Percentiles rank a stretch among this genome's conserved stretches.
These are phyloP conservation scores for Nezara viridula DNA, from an alignment of 2,888 invertebrate species.

Conservation along the genomic window DNA sequence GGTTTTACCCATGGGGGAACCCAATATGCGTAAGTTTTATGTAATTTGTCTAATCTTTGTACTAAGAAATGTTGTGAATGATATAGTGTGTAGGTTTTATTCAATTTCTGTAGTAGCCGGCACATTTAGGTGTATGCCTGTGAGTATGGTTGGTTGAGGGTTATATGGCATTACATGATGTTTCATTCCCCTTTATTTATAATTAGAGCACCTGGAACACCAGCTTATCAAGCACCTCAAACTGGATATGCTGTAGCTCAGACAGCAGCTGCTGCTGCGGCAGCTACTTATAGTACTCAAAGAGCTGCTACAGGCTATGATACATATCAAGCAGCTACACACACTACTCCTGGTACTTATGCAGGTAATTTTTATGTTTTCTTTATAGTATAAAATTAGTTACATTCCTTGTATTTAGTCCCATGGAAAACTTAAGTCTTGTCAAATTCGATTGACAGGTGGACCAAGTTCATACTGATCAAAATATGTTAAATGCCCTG, in stretches of 20 bases:
- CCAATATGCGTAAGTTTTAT: constrained; percentile 84
- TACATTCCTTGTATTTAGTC: too few species aligned
- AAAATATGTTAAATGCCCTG: too few species aligned
- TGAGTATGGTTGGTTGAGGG: not conserved
- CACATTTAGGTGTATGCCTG: not conserved
- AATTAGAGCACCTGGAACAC: constrained; percentile 73
- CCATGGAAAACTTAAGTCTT: too few species aligned
- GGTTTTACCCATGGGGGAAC: constrained; percentile 95
- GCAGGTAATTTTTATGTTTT: constrained; percentile 69
- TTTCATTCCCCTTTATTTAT: not conserved
- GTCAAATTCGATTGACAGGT: too few species aligned
- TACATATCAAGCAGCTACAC: constrained; percentile 84
- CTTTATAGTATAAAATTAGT: too few species aligned
- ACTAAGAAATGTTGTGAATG: too few species aligned
- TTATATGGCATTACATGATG: not conserved
- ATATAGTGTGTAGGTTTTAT: not conserved
- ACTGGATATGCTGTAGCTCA: constrained; percentile 88
- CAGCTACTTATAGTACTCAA: constrained; percentile 88
- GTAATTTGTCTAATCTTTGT: not conserved
- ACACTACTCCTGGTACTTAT: constrained; percentile 70
- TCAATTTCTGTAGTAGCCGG: not conserved
- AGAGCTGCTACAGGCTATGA: constrained; percentile 85
- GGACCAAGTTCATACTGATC: too few species aligned
- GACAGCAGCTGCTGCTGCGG: constrained; percentile 74
- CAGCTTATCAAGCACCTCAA: constrained; percentile 87